Percentiles rank a stretch among this genome's conserved stretches.
Conservation (phyloP, 2,797 vertebrate genomes). For the Scarus forsteni region DNA sequence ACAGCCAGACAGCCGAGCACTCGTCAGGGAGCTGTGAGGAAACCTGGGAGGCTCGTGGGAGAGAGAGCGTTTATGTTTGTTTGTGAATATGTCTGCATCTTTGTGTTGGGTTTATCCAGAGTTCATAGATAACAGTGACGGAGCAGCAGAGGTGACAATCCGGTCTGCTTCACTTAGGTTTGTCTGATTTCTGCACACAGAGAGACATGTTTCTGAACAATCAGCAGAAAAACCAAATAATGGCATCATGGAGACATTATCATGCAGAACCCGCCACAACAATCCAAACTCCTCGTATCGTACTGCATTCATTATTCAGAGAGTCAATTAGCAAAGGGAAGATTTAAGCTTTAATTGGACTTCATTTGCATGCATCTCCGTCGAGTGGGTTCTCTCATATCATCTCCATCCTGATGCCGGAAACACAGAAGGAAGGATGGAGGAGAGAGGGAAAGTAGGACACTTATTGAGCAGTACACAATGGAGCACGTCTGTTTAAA, state of each 20-base stretch:
- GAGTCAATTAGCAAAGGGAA: conserved; percentile 24
- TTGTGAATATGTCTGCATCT: conserved; percentile 13
- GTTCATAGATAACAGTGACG: conserved; percentile 26
- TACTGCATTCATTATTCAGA: conserved; percentile 51
- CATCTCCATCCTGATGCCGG: conserved; percentile 25
- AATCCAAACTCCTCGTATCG: conserved; percentile 9
- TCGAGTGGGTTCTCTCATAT: conserved; percentile 38
- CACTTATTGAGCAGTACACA: conserved; percentile 27
- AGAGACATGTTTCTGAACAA: conserved; percentile 5
- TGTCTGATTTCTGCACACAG: conserved; percentile 17
- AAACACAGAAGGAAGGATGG: conserved; percentile 17
- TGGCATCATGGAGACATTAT: conserved; percentile 11
- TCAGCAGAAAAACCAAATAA: conserved; percentile 18
- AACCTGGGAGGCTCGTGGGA: conserved; percentile 1
- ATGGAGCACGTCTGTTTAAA: conserved; percentile 24
- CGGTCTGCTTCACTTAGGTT: no score
- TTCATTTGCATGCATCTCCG: conserved; percentile 63
- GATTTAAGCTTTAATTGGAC: conserved; percentile 60
- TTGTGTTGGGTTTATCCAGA: conserved; percentile 18
- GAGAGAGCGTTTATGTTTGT: conserved; percentile 9
- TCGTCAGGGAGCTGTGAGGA: conserved; percentile 9
- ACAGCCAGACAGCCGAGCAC: conserved; percentile 1
- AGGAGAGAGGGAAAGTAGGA: conserved; percentile 30
- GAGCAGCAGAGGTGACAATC: conserved; percentile 36
- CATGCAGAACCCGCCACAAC: conserved; percentile 3